Conservation (phyloP, 2,113 vertebrate species). For the Pampusana beccarii region DNA sequence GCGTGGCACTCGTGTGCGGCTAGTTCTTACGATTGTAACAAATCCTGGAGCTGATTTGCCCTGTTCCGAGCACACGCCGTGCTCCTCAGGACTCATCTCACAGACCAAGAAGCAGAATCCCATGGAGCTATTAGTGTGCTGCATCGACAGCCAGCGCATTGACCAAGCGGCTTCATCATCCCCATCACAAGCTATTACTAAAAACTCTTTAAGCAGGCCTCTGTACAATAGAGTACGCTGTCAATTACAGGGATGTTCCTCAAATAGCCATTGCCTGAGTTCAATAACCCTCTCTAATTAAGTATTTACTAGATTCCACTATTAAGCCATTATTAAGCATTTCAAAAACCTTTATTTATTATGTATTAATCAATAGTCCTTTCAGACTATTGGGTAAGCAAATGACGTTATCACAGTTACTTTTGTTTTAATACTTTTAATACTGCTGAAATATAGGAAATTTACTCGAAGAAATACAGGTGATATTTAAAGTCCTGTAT, state of each 20-base stretch:
- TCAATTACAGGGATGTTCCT: constrained; percentile 50
- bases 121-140: not conserved
- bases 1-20: rapidly evolving
- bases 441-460: not conserved
- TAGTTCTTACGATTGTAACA: rapidly evolving
- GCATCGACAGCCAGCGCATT: not conserved
- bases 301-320: constrained; percentile 66
- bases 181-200: not conserved
- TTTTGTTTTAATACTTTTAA: not conserved
- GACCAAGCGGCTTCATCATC: not conserved
- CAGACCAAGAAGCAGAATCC: not conserved
- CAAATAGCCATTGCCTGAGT: constrained; percentile 32
- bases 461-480: not conserved
- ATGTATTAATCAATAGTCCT: constrained; percentile 60
- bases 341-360: constrained; percentile 64
- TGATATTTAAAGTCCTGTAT: not conserved
- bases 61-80: not conserved
- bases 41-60: not conserved
- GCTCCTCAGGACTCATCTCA: not conserved
- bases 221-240: not conserved
- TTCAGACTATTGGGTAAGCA: constrained; percentile 28
- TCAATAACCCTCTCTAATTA: constrained; percentile 62
- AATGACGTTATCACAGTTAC: constrained; percentile 6
- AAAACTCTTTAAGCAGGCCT: not conserved
- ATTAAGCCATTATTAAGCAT: constrained; percentile 57